phyloP scores from a whole-genome alignment of 53 echinoderm and acorn worm species.

The Henricia sp. region DNA sequence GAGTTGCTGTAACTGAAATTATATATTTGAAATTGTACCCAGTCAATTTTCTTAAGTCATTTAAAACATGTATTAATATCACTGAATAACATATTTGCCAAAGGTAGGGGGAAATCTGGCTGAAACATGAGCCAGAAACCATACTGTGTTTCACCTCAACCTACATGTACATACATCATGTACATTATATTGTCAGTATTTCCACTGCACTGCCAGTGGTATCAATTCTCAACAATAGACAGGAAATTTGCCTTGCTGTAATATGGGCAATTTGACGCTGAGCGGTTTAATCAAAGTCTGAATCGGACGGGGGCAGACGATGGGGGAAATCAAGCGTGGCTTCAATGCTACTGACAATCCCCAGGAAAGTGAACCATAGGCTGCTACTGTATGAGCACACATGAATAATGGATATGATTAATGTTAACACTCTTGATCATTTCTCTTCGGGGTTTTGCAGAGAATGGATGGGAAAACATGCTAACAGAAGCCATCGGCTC shows the following conservation, averaged over 20 bases:
- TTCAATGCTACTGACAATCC: neutral
- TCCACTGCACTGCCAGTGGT: neutral
- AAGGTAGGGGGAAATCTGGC: too few species aligned
- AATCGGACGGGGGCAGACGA: neutral
- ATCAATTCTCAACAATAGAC: neutral
- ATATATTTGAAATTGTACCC: too few species aligned
- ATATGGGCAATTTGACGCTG: slow-evolving; percentile 34
- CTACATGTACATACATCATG: too few species aligned
- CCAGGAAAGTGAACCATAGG: neutral
- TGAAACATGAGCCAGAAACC: too few species aligned
- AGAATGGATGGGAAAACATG: too few species aligned
- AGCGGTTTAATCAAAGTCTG: slow-evolving; percentile 7
- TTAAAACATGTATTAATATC: too few species aligned
- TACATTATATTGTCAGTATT: neutral
- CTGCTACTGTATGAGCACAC: neutral
- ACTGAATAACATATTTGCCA: too few species aligned
- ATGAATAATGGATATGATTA: neutral
- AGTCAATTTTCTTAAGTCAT: too few species aligned
- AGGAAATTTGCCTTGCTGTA: slow-evolving; percentile 1
- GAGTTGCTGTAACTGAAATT: too few species aligned
- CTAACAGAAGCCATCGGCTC: too few species aligned
- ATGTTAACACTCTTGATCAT: neutral
- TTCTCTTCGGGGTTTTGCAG: neutral
- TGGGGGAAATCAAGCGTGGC: slow-evolving; percentile 7
- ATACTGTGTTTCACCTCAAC: too few species aligned